Base-by-base conservation (phyloP, 2,888 invertebrate genomes). In the Rutpela maculata region DNA sequence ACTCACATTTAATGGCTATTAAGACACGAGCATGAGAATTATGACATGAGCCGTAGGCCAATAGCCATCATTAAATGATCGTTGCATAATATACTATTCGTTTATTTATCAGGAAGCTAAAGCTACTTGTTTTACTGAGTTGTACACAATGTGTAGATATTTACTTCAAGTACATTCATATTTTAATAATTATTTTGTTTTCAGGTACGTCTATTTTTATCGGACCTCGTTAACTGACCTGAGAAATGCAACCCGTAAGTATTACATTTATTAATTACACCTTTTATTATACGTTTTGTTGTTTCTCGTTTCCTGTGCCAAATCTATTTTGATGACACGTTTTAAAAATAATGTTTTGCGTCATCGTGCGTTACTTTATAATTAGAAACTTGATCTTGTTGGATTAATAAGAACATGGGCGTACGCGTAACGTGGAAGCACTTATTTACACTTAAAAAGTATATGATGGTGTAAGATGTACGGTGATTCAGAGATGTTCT, bases 281-380 rank as follows among this genome's bases (percentile, higher is more conserved):
- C 11, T 31, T 43, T 50, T 66, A 19, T 17, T 18, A 3, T 57
- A 18, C 43, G 43, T 66, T 71, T 62, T 71, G 62, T 62, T 57
- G 50, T 19, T 71, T 66, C 22, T 31, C 38, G 43, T 43, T 70
- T 69, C 70, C 70, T 70, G 60, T 43, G 70, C 70, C 70, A 70
- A 66, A 50, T 60, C 71, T 62, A 71, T 71, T 71, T 71, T 50
- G 43, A 71, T 43, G n/a, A 38, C 22, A 57, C 22, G 62, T 43
- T 19, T 19, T 55, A 50, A 71, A 71, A 71, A 71, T 71, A 71
- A 38, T 11, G 26, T 26, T 62, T 26, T 71, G 38, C 62, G 35
- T 50, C 62, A 10, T 5, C 57, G 22, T 22, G 38, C 60, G 50
- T 38, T 35, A 7, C 18, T 9, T 57, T 70, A 70, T 59, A 70